These are phyloP conservation scores for Cabera pusaria DNA, from an alignment of 2,888 invertebrate species.

Conservation along the genomic window DNA sequence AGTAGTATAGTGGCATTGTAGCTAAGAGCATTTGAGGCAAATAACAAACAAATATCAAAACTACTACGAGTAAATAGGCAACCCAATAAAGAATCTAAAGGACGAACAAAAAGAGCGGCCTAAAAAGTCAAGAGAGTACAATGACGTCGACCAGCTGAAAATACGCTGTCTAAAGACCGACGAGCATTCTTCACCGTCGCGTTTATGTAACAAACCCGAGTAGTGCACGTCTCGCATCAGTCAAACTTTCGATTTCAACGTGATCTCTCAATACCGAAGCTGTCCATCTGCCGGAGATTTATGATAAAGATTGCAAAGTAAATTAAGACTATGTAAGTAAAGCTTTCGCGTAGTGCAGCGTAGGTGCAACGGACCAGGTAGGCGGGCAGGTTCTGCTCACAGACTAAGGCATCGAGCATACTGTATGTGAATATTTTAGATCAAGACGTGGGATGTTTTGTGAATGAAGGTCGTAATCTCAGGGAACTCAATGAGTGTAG, in stretches of 20 bases:
- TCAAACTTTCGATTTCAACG: conserved; percentile 34
- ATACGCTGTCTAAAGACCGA: conserved; percentile 16
- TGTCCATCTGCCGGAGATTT: conserved; percentile 15
- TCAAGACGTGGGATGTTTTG: background rate
- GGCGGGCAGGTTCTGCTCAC: conserved; percentile 50
- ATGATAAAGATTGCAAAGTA: conserved; percentile 12
- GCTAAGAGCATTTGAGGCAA: too few species aligned
- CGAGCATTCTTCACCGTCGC: conserved; percentile 18
- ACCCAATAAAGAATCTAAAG: background rate
- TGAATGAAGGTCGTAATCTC: conserved; percentile 10
- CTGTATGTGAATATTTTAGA: conserved; percentile 17
- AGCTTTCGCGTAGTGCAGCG: conserved; percentile 15
- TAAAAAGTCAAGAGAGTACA: conserved; percentile 13
- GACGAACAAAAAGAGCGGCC: conserved; percentile 1
- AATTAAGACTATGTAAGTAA: conserved; percentile 9
- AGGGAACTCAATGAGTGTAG: too few species aligned
- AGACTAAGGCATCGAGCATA: conserved; percentile 26
- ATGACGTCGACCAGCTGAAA: conserved; percentile 9
- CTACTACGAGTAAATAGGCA: too few species aligned
- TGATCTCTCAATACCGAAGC: conserved; percentile 25
- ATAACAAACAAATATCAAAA: too few species aligned
- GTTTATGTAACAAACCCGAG: conserved; percentile 29
- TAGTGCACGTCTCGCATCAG: conserved; percentile 26
- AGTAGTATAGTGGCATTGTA: too few species aligned
- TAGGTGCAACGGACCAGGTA: conserved; percentile 55